Evolutionary conservation across 2,888 invertebrate species (phyloP).

Genomic region (Platerodrilus igneus): DNA sequence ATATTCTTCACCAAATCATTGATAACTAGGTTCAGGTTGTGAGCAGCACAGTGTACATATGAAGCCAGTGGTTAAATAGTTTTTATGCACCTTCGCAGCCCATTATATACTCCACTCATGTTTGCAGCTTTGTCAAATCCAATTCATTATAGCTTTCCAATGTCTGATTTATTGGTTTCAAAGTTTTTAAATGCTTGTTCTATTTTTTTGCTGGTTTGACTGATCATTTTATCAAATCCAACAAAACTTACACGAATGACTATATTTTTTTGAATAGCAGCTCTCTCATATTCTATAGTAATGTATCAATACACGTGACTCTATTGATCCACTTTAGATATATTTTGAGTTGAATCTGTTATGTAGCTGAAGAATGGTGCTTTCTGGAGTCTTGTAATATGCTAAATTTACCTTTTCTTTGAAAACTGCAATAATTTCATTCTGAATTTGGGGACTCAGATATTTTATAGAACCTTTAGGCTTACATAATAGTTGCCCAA

Average conservation of each 20-base stretch:
- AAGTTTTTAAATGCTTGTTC: background rate
- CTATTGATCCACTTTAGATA: conserved; percentile 1
- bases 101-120: no score
- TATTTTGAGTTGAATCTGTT: conserved; percentile 3
- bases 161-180: background rate
- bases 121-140: background rate
- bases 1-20: no score
- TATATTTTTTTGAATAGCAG: no score
- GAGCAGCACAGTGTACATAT: no score
- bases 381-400: background rate
- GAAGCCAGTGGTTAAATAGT: no score
- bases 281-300: no score
- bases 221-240: no score
- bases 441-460: conserved; percentile 1
- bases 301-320: conserved; percentile 2
- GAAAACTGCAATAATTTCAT: no score
- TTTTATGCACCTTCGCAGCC: no score
- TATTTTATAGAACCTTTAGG: background rate
- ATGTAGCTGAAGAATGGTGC: background rate
- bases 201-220: no score
- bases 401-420: background rate
- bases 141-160: background rate
- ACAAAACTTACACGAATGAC: no score
- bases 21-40: no score
- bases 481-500: background rate